Evolutionary conservation across 1,140 invertebrate genomes (phyloP).

Genomic region (Caerostris darwini): DNA sequence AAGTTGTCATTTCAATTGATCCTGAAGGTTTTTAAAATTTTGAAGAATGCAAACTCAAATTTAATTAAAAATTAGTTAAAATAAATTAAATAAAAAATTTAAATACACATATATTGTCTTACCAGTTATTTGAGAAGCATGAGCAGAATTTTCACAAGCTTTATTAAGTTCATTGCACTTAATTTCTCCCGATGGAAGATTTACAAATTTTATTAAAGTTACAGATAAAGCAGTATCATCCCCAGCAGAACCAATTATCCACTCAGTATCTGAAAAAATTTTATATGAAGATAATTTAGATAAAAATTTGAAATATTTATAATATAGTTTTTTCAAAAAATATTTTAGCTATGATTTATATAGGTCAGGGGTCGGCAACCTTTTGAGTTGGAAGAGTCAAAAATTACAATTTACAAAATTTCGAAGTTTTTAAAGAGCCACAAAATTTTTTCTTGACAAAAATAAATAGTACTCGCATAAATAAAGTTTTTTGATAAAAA

Average conservation of each 20-base stretch:
- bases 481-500: no score
- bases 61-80: background rate
- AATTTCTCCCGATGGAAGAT: background rate
- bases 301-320: background rate
- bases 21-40: background rate
- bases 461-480: no score
- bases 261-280: slow-evolving; percentile 49
- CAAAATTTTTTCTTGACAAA: no score
- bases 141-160: background rate
- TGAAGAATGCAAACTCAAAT: background rate
- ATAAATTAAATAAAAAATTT: no score
- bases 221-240: slow-evolving; percentile 73
- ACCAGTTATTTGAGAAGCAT: slow-evolving; percentile 78
- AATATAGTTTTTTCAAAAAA: no score
- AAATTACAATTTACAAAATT: no score
- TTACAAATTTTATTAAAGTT: slow-evolving; percentile 17
- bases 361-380: no score
- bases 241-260: slow-evolving; percentile 72
- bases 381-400: no score
- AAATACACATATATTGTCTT: background rate
- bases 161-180: background rate
- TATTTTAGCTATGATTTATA: no score
- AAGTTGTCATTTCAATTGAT: background rate
- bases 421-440: no score
- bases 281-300: background rate